Evolutionary conservation across 2,113 vertebrate species (phyloP).

Genomic region (Catharus bicknelli): DNA sequence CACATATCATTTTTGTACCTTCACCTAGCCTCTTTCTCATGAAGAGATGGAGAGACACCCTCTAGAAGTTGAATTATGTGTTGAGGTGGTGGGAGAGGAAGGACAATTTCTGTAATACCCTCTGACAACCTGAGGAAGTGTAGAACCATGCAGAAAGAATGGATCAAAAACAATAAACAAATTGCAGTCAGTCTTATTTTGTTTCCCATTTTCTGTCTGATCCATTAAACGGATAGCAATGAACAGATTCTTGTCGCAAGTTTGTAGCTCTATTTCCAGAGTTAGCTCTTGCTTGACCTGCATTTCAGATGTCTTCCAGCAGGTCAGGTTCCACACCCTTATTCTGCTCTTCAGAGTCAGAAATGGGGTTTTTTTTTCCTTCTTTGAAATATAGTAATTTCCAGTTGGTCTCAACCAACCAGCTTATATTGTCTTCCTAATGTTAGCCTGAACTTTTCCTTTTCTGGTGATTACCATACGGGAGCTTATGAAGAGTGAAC

Average conservation of each 20-base stretch:
- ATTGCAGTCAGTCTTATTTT: neutral
- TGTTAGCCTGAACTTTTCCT: neutral
- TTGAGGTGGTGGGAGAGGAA: neutral
- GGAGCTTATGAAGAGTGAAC: neutral
- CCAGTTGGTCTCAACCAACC: neutral
- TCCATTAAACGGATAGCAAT: neutral
- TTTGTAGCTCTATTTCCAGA: neutral
- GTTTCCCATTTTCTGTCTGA: neutral
- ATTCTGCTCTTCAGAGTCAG: neutral
- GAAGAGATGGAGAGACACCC: neutral
- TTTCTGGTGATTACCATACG: neutral
- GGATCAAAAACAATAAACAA: neutral
- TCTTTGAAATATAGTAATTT: neutral
- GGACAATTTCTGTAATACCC: neutral
- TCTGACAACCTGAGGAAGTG: neutral
- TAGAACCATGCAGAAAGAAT: neutral
- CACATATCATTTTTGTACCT: accelerated
- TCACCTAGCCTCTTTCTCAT: neutral
- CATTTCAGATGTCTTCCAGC: neutral
- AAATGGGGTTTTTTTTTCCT: neutral
- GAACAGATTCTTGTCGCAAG: neutral
- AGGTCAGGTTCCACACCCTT: neutral
- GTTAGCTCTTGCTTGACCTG: neutral
- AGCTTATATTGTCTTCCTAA: neutral
- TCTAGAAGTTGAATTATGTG: neutral